Conservation (phyloP, 2,113 vertebrate genomes). For the Notothenia coriiceps region DNA sequence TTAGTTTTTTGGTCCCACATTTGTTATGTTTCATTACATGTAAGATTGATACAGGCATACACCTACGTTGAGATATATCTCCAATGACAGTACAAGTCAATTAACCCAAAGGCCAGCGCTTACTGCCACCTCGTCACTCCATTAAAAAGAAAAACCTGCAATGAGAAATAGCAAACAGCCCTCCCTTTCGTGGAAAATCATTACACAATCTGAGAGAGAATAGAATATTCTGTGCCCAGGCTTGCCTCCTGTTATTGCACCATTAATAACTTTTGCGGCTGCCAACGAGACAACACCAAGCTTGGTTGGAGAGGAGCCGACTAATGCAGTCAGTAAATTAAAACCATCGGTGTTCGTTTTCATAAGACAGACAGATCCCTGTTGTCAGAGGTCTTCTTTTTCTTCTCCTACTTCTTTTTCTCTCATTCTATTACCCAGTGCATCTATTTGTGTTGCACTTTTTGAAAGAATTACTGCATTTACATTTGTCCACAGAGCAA, state of each 20-base stretch:
- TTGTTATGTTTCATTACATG: not conserved
- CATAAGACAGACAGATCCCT: conserved; percentile 61
- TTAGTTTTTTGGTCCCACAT: not conserved
- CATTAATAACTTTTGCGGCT: conserved; percentile 83
- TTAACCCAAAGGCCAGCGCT: conserved; percentile 84
- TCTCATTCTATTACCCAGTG: conserved; percentile 31
- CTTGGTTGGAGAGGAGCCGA: conserved; percentile 62
- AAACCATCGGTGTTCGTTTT: conserved; percentile 71
- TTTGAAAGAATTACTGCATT: conserved; percentile 45
- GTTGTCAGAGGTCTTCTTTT: conserved; percentile 54
- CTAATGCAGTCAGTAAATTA: conserved; percentile 80
- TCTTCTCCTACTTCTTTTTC: conserved; percentile 13
- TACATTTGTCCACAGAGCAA: conserved; percentile 42
- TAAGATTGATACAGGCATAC: not conserved
- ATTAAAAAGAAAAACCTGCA: conserved; percentile 65
- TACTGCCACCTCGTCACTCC: conserved; percentile 26
- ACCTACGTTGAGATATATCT: not conserved
- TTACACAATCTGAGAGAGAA: conserved; percentile 82
- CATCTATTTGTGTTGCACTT: conserved; percentile 47
- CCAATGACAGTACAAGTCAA: conserved; percentile 62
- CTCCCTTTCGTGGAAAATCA: conserved; percentile 84
- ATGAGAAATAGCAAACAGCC: conserved; percentile 84
- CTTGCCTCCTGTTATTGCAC: conserved; percentile 83
- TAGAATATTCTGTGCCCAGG: conserved; percentile 80
- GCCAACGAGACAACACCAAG: conserved; percentile 75